These are phyloP conservation scores for Brachymystax lenok DNA, from an alignment of 2,797 vertebrate genomes.

Conservation along the genomic window DNA sequence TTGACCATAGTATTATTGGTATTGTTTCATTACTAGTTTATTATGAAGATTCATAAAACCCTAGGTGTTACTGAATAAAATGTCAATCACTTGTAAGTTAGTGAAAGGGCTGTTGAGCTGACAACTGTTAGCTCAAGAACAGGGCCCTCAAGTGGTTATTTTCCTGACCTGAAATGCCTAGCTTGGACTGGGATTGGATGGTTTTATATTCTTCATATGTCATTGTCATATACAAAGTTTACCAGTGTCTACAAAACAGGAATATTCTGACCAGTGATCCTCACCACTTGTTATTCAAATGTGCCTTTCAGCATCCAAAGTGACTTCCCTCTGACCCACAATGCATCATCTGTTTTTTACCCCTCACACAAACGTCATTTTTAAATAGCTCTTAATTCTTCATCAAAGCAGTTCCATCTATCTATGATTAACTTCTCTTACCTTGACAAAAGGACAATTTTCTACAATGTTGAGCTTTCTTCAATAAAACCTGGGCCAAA, in stretches of 20 bases:
- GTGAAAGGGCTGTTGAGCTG: too few relatives aligned
- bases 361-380: not conserved
- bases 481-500: constrained; percentile 1
- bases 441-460: not conserved
- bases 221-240: not conserved
- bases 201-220: too few relatives aligned
- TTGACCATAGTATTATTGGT: not conserved
- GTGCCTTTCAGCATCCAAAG: not conserved
- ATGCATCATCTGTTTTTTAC: not conserved
- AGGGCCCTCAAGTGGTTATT: not conserved
- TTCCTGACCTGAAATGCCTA: not conserved
- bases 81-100: too few relatives aligned
- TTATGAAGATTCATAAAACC: not conserved
- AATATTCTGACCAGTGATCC: not conserved
- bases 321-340: not conserved
- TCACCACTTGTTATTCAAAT: not conserved
- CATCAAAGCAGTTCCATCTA: not conserved
- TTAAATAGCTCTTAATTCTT: not conserved
- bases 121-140: not conserved
- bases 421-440: not conserved
- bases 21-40: not conserved
- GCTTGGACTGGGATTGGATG: not conserved
- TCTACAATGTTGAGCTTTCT: not conserved
- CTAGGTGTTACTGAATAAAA: too few relatives aligned
- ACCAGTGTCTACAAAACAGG: constrained; percentile 1